These are phyloP conservation scores for Zaprionus obscuricornis DNA, from an alignment of 2,888 invertebrate species.

Conservation along the genomic window DNA sequence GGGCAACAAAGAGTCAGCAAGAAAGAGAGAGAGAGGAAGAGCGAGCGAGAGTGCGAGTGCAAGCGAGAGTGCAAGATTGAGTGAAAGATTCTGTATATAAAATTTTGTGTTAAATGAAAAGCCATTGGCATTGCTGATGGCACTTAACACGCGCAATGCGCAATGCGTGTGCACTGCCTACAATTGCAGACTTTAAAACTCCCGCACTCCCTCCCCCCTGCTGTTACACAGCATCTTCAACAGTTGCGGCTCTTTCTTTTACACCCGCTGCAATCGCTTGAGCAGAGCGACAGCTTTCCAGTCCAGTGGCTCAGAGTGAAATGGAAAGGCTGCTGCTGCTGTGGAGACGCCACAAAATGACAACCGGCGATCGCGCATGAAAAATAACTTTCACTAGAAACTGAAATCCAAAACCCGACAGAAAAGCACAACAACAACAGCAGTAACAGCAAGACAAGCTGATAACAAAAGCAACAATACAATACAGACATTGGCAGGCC, in stretches of 20 bases:
- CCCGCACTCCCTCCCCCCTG: background rate
- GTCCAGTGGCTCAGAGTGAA: slow-evolving; percentile 57
- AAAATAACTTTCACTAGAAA: slow-evolving; percentile 75
- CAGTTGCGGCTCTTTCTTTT: background rate
- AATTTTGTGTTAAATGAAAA: slow-evolving; percentile 33
- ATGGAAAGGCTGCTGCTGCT: slow-evolving; percentile 46
- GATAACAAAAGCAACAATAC: slow-evolving; percentile 43
- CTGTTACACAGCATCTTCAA: background rate
- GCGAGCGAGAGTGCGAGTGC: background rate
- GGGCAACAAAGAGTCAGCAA: background rate
- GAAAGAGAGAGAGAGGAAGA: background rate
- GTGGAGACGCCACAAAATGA: slow-evolving; percentile 46
- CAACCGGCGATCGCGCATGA: slow-evolving; percentile 60
- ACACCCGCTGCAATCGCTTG: too few relatives aligned
- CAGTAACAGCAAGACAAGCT: slow-evolving; percentile 32
- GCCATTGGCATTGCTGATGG: slow-evolving; percentile 49
- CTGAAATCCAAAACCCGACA: slow-evolving; percentile 47
- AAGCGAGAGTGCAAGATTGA: too few relatives aligned
- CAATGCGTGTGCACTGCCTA: slow-evolving; percentile 46
- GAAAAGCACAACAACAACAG: slow-evolving; percentile 26
- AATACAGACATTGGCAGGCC: slow-evolving; percentile 11
- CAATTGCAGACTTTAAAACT: background rate
- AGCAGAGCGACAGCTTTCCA: slow-evolving; percentile 50
- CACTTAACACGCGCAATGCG: slow-evolving; percentile 40
- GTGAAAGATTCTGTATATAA: slow-evolving; percentile 48